A percentile compares a stretch with the other conserved stretches of the same genome.
These are phyloP conservation scores for Ctenodactylus gundi DNA, from an alignment of 2,113 vertebrate genomes.

Conservation along the genomic window DNA sequence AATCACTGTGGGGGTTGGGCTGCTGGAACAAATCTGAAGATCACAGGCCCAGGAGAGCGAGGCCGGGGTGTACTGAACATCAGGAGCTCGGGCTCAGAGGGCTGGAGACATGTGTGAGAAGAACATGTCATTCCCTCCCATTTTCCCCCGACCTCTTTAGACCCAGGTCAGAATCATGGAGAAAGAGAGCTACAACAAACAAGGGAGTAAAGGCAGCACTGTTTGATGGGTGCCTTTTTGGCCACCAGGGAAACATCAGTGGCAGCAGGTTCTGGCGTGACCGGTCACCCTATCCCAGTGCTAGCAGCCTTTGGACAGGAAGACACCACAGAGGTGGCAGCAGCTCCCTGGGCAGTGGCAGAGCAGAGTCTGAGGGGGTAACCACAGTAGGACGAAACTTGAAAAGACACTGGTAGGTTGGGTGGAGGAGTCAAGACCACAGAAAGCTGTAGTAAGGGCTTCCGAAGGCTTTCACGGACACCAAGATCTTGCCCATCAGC, in stretches of 20 bases:
- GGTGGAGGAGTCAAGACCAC: accelerated
- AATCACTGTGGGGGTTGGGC: background rate
- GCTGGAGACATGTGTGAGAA: background rate
- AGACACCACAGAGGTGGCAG: background rate
- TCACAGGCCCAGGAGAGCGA: background rate
- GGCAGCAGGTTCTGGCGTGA: background rate
- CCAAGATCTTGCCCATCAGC: background rate
- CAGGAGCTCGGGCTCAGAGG: background rate
- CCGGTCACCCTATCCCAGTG: background rate
- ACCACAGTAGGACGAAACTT: background rate
- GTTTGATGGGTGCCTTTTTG: background rate
- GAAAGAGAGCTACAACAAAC: background rate
- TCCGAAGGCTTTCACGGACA: background rate
- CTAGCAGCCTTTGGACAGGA: background rate
- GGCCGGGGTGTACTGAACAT: background rate
- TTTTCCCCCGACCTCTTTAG: background rate
- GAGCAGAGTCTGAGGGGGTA: background rate
- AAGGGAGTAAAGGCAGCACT: no score
- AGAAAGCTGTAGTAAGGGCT: background rate
- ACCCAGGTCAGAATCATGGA: background rate
- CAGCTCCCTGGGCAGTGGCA: background rate
- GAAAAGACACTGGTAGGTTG: background rate
- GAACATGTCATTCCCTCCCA: background rate
- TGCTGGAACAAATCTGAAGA: background rate
- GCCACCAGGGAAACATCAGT: background rate